A percentile compares a stretch with the other conserved stretches of the same genome.
These are phyloP conservation scores for Diogma glabrata DNA, from an alignment of 2,888 invertebrate genomes.

Conservation along the genomic window DNA sequence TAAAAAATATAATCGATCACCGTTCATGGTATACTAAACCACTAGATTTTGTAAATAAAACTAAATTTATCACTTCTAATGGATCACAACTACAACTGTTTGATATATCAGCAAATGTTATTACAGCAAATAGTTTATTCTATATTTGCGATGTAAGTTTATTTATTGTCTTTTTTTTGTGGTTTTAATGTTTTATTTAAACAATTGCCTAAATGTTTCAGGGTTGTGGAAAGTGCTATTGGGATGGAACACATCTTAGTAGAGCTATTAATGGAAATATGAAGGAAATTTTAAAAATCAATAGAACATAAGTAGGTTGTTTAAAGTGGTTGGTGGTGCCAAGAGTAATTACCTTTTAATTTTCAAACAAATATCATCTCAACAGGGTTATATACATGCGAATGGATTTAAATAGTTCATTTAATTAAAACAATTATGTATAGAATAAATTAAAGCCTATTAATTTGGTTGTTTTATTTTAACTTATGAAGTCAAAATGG, in stretches of 20 bases:
- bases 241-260: constrained; percentile 18
- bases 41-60: background rate
- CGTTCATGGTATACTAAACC: constrained; percentile 1
- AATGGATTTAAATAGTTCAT: no score
- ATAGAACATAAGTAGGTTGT: no score
- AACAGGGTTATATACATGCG: no score
- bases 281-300: constrained; percentile 12
- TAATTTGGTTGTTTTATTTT: no score
- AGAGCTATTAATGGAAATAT: constrained; percentile 14
- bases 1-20: background rate
- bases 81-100: constrained; percentile 18
- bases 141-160: constrained; percentile 18
- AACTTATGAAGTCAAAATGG: no score
- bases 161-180: constrained; percentile 3
- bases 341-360: no score
- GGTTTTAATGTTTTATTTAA: constrained; percentile 6
- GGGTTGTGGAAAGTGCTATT: constrained; percentile 25
- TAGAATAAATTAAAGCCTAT: no score
- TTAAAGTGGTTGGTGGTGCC: no score
- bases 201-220: no score
- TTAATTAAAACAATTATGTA: no score
- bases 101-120: constrained; percentile 33
- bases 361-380: no score
- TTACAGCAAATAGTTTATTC: constrained; percentile 17
- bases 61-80: constrained; percentile 10